Percentiles rank a stretch among this genome's conserved stretches.
These are phyloP conservation scores for Dryobotodes eremita DNA, from an alignment of 2,888 invertebrate species.

Conservation along the genomic window DNA sequence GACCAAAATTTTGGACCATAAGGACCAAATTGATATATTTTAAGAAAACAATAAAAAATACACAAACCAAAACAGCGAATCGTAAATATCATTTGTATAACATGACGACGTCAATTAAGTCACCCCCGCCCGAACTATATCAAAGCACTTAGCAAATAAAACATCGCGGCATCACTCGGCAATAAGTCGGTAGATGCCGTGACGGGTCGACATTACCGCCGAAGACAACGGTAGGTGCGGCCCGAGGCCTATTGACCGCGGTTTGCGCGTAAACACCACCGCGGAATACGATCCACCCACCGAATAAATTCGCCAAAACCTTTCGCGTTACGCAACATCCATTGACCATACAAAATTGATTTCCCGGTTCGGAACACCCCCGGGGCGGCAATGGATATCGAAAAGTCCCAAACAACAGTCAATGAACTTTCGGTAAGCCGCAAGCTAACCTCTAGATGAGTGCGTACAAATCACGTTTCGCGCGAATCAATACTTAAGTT, in stretches of 20 bases:
- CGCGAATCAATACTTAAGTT: conserved; percentile 91
- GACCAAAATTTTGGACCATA: neutral
- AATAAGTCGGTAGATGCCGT: conserved; percentile 88
- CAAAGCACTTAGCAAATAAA: conserved; percentile 89
- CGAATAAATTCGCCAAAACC: conserved; percentile 54
- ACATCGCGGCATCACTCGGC: conserved; percentile 78
- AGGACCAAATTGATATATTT: neutral
- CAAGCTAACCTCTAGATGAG: conserved; percentile 89
- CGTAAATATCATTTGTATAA: conserved; percentile 81
- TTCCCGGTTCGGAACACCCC: neutral
- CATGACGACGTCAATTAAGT: conserved; percentile 85
- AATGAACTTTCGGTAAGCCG: conserved; percentile 79
- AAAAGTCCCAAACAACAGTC: conserved; percentile 69
- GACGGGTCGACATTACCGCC: conserved; percentile 85
- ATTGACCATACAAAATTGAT: conserved; percentile 55
- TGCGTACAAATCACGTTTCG: conserved; percentile 91
- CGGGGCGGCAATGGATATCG: conserved; percentile 71
- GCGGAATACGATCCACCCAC: conserved; percentile 70
- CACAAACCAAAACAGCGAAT: conserved; percentile 65
- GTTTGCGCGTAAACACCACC: conserved; percentile 88
- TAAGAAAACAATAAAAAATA: conserved; percentile 30
- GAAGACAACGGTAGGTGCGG: conserved; percentile 88
- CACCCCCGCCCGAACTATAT: conserved; percentile 78
- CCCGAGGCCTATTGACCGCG: conserved; percentile 88
- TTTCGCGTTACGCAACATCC: conserved; percentile 64